Evolutionary conservation across 2,797 vertebrate species (phyloP).

Genomic region (Amblyraja radiata): DNA sequence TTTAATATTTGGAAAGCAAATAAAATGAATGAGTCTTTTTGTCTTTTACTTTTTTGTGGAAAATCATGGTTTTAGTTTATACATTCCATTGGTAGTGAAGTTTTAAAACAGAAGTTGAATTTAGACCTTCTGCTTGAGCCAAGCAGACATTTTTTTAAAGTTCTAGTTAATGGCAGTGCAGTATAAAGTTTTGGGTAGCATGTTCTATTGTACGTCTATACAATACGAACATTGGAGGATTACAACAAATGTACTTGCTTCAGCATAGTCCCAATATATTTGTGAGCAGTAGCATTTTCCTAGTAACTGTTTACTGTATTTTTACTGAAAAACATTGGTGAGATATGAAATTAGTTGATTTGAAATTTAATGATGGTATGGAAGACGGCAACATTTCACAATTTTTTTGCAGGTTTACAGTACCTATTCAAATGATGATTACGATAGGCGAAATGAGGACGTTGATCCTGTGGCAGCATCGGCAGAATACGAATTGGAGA

Average conservation of each 20-base stretch:
- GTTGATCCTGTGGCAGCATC: slow-evolving; percentile 86
- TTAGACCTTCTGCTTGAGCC: neutral
- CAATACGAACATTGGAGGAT: neutral
- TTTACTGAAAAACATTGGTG: slow-evolving; percentile 44
- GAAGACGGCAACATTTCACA: neutral
- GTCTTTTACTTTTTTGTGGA: neutral
- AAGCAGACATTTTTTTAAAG: neutral
- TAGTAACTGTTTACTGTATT: slow-evolving; percentile 38
- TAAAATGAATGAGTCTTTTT: neutral
- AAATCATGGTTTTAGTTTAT: neutral
- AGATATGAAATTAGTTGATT: slow-evolving; percentile 35
- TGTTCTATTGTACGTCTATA: neutral
- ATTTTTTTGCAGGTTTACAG: slow-evolving; percentile 67
- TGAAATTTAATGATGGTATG: neutral
- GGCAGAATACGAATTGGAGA: slow-evolving; percentile 86
- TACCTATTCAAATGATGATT: slow-evolving; percentile 87
- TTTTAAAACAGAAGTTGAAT: neutral
- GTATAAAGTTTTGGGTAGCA: neutral
- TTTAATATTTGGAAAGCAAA: neutral
- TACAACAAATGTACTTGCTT: neutral
- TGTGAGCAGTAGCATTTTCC: neutral
- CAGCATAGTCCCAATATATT: neutral
- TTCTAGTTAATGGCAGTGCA: neutral
- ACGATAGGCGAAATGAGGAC: slow-evolving; percentile 84
- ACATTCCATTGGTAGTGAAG: neutral